Base-by-base conservation (phyloP, 2,797 vertebrate genomes). In the Hephaestus fuliginosus region DNA sequence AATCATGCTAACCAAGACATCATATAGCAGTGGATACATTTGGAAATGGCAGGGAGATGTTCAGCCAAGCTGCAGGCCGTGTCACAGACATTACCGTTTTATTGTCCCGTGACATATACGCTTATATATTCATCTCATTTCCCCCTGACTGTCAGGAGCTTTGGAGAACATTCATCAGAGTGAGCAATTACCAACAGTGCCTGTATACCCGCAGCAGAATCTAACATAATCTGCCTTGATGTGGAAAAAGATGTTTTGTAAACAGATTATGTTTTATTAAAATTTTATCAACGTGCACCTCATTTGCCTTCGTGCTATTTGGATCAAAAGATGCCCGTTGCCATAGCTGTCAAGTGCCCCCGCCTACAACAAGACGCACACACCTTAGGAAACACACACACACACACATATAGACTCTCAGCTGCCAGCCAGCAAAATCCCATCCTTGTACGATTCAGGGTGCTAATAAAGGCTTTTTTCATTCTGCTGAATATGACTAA, bases 61-160 rank as follows among this genome's bases (percentile, higher is more conserved):
- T 80, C 39, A 77, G 74, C 41, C 9, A 39, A 44, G 74, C 77
- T 74, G 70, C 79, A 74, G 74, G 79, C 74, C 22, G 39, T 61
- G 75, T 79, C 25, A 56, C 55, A 85, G 67, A 74, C 74, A 83
- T 74, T 70, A 73, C 85, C 48, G 84, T 86, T 70, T 75, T 81
- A 76, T 83, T 84, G 67, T 79, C 33, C 74, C 75, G 20, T 70
- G 78, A 86, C 74, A 80, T 69, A 46, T 65, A 49, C 51, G 73
- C 56, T 84, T 81, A 60, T 82, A 76, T 79, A 70, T 87, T 83
- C 78, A 70, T 82, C 74, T 75, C 36, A 80, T 89, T 57, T 78
- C 49, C 8, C 69, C 55, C 55, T n/a, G 56, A 67, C 73, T 80
- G 78, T 85, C 74, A 22, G 30, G 64, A 52, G 74, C 68, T 77